Evolutionary conservation across 2,797 vertebrate genomes (phyloP), one percentile per base, ranked within the genome.

Genomic region (Ctenopoma multispine): DNA sequence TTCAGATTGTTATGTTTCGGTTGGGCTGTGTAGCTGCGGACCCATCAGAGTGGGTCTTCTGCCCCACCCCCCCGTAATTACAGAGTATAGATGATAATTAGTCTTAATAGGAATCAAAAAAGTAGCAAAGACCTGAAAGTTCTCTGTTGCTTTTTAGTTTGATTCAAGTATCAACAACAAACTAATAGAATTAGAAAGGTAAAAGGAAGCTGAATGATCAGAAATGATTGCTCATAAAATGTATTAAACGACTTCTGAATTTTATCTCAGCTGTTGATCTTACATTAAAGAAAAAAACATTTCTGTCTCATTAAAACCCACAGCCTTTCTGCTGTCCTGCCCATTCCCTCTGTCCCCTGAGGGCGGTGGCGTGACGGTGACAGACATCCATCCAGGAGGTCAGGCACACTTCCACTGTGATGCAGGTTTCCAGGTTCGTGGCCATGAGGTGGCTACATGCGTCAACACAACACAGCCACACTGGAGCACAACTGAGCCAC

Each of bases 391-490:
- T 70, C 96, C 97, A 0, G 96, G 96, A 20, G 97, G 96, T 69
- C 93, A 93, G 58, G 96, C 96, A 29, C 95, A 96, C 84, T 98
- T 97, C 75, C 96, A 96, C 88, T 98, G 97, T 77, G 95, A 96
- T 68, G 95, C 95, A 0, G 96, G 96, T 53, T 97, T 96, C 88
- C 95, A 96, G 88, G 90, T 97, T 11, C 95, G 94, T 18, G 97
- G 96, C 29, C 95, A 96, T 18, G 96, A 96, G 80, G 93, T 95
- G 5, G 91, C 96, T 1, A 90, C 95, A 44, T 98, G 97, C 69
- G 81, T 97, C 75, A 97, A 97, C 54, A 88, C 95, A 15, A 96
- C 96, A 1, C 92, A 94, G 21, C 96, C 97, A 0, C 95, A 88
- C 80, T 98, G 97, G 97, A 97, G 94, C 69, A 93, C 94, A 1